Conservation (phyloP, 1,140 invertebrate genomes). For the Armadillidium nasatum region DNA sequence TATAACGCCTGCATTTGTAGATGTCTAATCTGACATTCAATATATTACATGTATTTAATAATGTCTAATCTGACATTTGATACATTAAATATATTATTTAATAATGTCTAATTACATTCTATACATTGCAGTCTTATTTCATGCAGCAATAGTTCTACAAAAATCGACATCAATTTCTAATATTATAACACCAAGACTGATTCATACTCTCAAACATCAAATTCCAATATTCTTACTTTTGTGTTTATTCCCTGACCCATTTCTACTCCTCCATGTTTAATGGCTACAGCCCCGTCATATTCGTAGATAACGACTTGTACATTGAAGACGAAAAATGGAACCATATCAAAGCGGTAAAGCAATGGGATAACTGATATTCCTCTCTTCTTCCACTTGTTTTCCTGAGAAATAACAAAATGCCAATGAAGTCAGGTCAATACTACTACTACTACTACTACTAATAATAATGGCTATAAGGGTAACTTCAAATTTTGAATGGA, state of each 20-base stretch:
- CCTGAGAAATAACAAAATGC: constrained; percentile 39
- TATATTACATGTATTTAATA: neutral
- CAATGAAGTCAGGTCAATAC: neutral
- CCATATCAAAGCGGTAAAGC: constrained; percentile 42
- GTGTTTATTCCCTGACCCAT: constrained; percentile 67
- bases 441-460: neutral
- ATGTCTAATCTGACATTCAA: no score
- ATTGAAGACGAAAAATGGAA: constrained; percentile 50
- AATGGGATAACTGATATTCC: constrained; percentile 54
- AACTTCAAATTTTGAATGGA: neutral
- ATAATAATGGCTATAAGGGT: neutral
- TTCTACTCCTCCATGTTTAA: constrained; percentile 62
- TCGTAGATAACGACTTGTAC: constrained; percentile 55
- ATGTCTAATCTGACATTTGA: no score
- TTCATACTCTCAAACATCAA: neutral
- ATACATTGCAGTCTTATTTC: neutral
- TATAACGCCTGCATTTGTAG: no score
- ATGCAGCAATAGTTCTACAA: neutral
- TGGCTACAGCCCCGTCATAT: constrained; percentile 58
- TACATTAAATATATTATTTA: constrained; percentile 3
- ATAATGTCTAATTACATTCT: neutral
- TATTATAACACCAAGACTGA: neutral
- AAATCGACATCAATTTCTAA: neutral
- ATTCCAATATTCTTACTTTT: constrained; percentile 50
- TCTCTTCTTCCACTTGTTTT: constrained; percentile 56